Evolutionary conservation across 2,113 vertebrate genomes (phyloP), one percentile per base, ranked within the genome.

Genomic region (Epinephelus fuscoguttatus): DNA sequence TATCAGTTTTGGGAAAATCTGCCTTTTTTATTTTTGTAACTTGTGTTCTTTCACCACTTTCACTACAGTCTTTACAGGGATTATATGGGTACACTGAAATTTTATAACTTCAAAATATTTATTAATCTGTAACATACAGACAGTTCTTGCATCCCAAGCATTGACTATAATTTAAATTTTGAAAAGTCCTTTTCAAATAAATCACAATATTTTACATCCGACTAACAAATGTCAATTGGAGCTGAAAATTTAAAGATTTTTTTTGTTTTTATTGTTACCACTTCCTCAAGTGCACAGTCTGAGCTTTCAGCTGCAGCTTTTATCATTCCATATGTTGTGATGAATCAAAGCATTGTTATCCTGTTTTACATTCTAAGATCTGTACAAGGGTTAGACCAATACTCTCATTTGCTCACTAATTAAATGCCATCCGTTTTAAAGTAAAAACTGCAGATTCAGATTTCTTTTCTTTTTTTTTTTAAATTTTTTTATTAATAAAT

Each of bases 231-330:
- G 1, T 19, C 17, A 11, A 9, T 55, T 53, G 3, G 1, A 23
- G 4, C 21, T 9, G 21, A 40, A 56, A 7, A 15, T 19, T 17
- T 47, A 17, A 23, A 59, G 6, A 4, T 60, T 30, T 30, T 30
- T 30, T 27, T 4, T 30, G 4, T 30, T 4, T 30, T 30, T 4
- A 1, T 30, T 30, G 30, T 30, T 30, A 37, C 33, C 33, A 8
- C 40, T 64, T 27, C 71, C 50, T 75, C 15, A 0, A 0, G 71
- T 76, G 6, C 72, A 81, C 84, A 83, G 73, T 83, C 50, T 1
- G 68, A 86, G 68, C 63, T 85, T 80, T 60, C 57, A 59, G 42
- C n/a, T 18, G 37, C 61, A 67, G 57, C 25, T 75, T 68, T 62
- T 12, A 23, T 80, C 50, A 27, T 61, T 70, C n/a, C 19, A 47